A percentile compares a stretch with the other conserved stretches of the same genome.
phyloP scores from a whole-genome alignment of 2,113 vertebrate species.

The Oxygymnocypris stewartii region DNA sequence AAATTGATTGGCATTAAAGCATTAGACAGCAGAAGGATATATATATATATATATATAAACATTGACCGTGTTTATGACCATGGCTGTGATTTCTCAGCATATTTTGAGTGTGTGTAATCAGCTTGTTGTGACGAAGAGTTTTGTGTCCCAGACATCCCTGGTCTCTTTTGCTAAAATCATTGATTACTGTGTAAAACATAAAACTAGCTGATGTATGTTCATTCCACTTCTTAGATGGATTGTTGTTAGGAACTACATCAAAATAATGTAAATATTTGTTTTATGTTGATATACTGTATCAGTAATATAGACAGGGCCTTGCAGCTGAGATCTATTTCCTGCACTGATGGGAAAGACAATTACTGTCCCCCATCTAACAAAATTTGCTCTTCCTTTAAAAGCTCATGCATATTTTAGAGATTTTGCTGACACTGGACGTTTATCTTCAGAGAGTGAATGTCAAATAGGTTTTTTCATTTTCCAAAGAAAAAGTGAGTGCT shows the following conservation, averaged over 20 bases:
- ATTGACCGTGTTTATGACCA: too few relatives aligned
- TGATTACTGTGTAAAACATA: not conserved
- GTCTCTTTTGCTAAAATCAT: not conserved
- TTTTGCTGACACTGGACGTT: not conserved
- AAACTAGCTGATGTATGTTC: not conserved
- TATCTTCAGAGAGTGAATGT: not conserved
- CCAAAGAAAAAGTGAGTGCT: not conserved
- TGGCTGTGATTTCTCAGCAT: not conserved
- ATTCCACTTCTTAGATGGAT: not conserved
- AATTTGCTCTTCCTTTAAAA: constrained; percentile 15
- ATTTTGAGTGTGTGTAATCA: not conserved
- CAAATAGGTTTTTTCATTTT: not conserved
- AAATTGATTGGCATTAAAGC: not conserved
- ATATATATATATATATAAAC: too few relatives aligned
- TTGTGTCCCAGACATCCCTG: not conserved
- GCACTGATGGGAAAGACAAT: constrained; percentile 19
- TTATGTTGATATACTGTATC: not conserved
- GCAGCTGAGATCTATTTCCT: not conserved
- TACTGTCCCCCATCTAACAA: not conserved
- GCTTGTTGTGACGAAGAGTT: not conserved
- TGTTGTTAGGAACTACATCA: not conserved
- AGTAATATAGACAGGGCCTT: not conserved
- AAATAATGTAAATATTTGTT: not conserved
- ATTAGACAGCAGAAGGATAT: too few relatives aligned
- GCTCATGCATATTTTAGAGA: constrained; percentile 44